Conservation (phyloP, 2,797 vertebrate species). For the Hippoglossus hippoglossus region DNA sequence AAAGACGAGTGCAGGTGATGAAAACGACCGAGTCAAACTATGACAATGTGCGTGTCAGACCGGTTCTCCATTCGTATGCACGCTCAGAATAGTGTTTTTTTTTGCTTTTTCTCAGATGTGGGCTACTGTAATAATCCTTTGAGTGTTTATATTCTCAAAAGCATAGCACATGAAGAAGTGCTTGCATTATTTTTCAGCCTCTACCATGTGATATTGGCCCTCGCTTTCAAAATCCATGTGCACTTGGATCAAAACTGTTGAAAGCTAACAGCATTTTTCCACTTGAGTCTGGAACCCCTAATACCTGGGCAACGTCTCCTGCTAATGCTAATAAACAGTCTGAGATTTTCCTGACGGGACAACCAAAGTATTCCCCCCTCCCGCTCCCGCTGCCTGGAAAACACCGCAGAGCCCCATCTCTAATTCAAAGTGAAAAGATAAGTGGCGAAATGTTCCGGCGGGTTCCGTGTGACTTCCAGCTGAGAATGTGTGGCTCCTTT, state of each 20-base stretch:
- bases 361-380: slow-evolving; percentile 45
- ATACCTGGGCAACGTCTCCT: slow-evolving; percentile 74
- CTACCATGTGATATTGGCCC: slow-evolving; percentile 28
- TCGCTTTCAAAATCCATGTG: slow-evolving; percentile 22
- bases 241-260: slow-evolving; percentile 44
- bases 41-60: slow-evolving; percentile 55
- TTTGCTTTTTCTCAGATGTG: not conserved
- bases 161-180: slow-evolving; percentile 31
- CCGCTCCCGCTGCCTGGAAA: slow-evolving; percentile 68
- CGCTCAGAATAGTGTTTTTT: slow-evolving; percentile 18
- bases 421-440: slow-evolving; percentile 84
- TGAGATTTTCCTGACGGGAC: slow-evolving; percentile 64
- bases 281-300: slow-evolving; percentile 58
- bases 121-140: slow-evolving; percentile 2
- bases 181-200: slow-evolving; percentile 33
- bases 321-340: slow-evolving; percentile 69
- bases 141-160: slow-evolving; percentile 28
- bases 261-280: slow-evolving; percentile 63
- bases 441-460: slow-evolving; percentile 72
- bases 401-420: slow-evolving; percentile 56
- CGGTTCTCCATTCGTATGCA: slow-evolving; percentile 47
- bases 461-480: slow-evolving; percentile 73
- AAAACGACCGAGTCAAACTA: slow-evolving; percentile 73
- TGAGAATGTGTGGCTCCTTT: slow-evolving; percentile 67
- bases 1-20: slow-evolving; percentile 74